Percentiles rank a stretch among this genome's conserved stretches.
phyloP scores from a whole-genome alignment of 2,888 invertebrate species.

The Malthinus flaveolus region DNA sequence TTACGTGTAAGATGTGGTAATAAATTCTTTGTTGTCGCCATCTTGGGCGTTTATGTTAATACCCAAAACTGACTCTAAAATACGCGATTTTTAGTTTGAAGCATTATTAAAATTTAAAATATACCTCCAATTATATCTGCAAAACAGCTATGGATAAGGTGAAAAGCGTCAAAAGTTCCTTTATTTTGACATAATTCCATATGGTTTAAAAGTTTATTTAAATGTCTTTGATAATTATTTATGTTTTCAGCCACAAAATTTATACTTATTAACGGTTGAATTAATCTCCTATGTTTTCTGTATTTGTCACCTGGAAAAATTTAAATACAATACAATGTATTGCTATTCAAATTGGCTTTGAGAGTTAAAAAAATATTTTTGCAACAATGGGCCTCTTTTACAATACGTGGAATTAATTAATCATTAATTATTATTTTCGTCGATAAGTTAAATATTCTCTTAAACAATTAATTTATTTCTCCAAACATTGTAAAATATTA shows the following conservation, averaged over 20 bases:
- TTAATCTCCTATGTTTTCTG: constrained; percentile 15
- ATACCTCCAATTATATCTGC: constrained; percentile 23
- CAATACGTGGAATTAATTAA: too few relatives aligned
- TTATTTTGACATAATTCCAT: neutral
- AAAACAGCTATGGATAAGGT: constrained; percentile 11
- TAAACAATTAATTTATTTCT: too few relatives aligned
- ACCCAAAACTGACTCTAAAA: neutral
- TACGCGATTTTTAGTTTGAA: too few relatives aligned
- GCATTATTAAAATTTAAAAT: too few relatives aligned
- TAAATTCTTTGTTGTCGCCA: neutral
- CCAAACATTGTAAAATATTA: too few relatives aligned
- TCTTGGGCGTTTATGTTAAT: neutral
- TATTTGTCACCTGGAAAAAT: constrained; percentile 12
- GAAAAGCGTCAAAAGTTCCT: constrained; percentile 16
- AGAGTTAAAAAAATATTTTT: too few relatives aligned
- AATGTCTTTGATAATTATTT: constrained; percentile 13
- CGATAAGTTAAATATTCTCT: too few relatives aligned
- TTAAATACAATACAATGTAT: too few relatives aligned
- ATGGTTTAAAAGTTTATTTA: constrained; percentile 9
- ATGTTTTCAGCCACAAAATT: constrained; percentile 15
- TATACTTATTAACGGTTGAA: constrained; percentile 18
- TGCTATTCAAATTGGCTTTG: too few relatives aligned
- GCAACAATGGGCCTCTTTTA: too few relatives aligned
- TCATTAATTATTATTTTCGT: too few relatives aligned
- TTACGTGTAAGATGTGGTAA: neutral